Conservation (phyloP, 2,888 invertebrate genomes). For the Cylloceria caligata region DNA sequence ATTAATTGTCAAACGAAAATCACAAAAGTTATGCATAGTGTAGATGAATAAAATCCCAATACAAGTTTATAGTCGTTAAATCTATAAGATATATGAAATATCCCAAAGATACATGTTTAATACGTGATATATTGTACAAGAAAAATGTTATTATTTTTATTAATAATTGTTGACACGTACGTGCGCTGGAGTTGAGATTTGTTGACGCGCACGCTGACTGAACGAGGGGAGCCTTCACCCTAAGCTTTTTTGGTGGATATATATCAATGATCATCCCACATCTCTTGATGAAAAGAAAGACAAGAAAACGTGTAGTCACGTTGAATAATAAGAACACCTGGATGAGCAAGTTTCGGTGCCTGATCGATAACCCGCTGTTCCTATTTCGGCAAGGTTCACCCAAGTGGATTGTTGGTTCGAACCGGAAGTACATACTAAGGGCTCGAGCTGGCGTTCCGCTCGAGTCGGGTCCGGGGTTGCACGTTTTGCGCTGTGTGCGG, state of each 20-base stretch:
- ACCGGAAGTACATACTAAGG: conserved; percentile 46
- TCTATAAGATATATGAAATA: neutral
- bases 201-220: conserved; percentile 39
- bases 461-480: conserved; percentile 68
- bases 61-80: neutral
- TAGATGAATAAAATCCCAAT: neutral
- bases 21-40: too few relatives aligned
- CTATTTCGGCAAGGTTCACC: conserved; percentile 40
- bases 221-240: conserved; percentile 77
- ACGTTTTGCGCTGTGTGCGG: conserved; percentile 53
- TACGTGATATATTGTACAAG: neutral
- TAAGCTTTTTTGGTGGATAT: conserved; percentile 57
- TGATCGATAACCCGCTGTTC: conserved; percentile 55
- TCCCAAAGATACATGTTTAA: neutral
- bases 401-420: conserved; percentile 38
- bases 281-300: conserved; percentile 44
- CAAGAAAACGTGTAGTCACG: conserved; percentile 48
- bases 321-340: conserved; percentile 55
- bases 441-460: conserved; percentile 73
- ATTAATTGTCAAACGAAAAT: neutral
- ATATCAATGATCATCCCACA: conserved; percentile 42
- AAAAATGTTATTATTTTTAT: conserved; percentile 11
- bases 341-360: conserved; percentile 49
- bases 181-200: conserved; percentile 38
- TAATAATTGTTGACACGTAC: neutral